phyloP scores from a whole-genome alignment of 2,797 vertebrate genomes.

The Numenius phaeopus region DNA sequence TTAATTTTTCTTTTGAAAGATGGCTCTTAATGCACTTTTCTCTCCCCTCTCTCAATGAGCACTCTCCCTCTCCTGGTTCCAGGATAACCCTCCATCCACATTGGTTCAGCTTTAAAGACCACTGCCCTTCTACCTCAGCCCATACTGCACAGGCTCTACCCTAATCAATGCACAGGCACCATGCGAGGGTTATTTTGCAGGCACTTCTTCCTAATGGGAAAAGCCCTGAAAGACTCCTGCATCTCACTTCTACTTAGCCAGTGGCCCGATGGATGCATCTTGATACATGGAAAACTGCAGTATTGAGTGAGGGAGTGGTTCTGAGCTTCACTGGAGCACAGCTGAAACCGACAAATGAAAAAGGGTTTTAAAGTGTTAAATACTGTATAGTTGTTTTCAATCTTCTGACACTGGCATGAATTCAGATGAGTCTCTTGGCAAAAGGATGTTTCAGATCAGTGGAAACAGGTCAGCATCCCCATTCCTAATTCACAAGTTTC shows the following conservation, averaged over 20 bases:
- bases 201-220: neutral
- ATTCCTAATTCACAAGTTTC: neutral
- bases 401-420: neutral
- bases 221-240: neutral
- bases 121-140: neutral
- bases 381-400: neutral
- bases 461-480: neutral
- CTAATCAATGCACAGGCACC: neutral
- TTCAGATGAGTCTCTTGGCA: neutral
- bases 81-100: neutral
- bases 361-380: neutral
- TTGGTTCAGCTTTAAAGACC: neutral
- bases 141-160: neutral
- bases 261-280: neutral
- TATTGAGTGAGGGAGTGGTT: neutral
- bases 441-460: neutral
- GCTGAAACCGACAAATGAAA: neutral
- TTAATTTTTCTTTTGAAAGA: neutral
- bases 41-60: neutral
- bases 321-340: rapidly evolving
- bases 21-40: neutral
- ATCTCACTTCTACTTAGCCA: neutral
- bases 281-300: neutral
- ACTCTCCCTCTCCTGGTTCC: neutral
- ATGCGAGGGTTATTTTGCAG: neutral